A percentile compares a stretch with the other conserved stretches of the same genome.
phyloP scores from a whole-genome alignment of 2,888 invertebrate genomes.

The Ennomos quercinarius region DNA sequence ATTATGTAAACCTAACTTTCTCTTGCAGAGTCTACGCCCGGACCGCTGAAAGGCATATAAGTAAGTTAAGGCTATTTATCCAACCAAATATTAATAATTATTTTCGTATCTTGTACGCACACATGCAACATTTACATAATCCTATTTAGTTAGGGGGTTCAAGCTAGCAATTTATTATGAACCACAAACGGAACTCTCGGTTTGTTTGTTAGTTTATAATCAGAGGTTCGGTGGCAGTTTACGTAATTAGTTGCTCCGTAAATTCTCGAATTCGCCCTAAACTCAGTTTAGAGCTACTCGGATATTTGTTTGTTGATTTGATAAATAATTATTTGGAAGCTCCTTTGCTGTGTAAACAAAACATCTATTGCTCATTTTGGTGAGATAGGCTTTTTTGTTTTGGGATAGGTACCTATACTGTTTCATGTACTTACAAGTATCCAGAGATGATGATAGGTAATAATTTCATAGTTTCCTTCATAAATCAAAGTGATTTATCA shows the following conservation, averaged over 20 bases:
- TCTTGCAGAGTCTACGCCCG: constrained; percentile 1
- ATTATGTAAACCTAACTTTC: background rate
- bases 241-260: constrained; percentile 18
- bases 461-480: no score
- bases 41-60: no score
- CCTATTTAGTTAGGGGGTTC: constrained; percentile 15
- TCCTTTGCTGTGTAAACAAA: no score
- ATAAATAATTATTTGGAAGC: no score
- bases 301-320: constrained; percentile 8
- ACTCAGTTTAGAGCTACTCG: constrained; percentile 1
- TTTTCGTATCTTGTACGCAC: constrained; percentile 24
- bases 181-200: constrained; percentile 25
- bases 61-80: background rate
- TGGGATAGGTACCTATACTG: no score
- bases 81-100: constrained; percentile 18
- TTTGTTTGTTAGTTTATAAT: constrained; percentile 27
- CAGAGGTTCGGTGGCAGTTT: constrained; percentile 7
- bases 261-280: constrained; percentile 3
- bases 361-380: no score
- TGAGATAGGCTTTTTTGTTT: no score
- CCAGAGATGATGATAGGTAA: no score
- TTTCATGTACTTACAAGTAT: no score
- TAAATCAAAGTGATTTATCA: no score
- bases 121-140: constrained; percentile 27
- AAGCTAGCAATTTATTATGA: constrained; percentile 20